phyloP scores from a whole-genome alignment of 2,797 vertebrate species.

The Poecilia velifera region DNA sequence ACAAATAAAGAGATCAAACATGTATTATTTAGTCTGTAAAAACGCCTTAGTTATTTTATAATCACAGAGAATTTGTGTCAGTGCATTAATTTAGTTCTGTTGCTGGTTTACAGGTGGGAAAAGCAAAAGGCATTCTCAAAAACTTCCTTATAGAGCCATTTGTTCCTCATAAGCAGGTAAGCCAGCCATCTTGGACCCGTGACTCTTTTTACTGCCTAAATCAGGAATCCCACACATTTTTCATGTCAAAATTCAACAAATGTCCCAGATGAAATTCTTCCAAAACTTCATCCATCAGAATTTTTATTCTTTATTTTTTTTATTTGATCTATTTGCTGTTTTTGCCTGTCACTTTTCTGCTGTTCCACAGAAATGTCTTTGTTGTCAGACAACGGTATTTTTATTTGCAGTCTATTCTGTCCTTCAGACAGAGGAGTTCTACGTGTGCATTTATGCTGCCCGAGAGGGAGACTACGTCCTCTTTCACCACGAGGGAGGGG shows the following conservation, averaged over 20 bases:
- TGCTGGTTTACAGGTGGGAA: slow-evolving; percentile 86
- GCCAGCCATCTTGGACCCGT: not conserved
- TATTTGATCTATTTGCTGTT: too few species aligned
- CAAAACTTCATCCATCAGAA: slow-evolving; percentile 69
- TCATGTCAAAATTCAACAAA: not conserved
- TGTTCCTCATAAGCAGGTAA: slow-evolving; percentile 92
- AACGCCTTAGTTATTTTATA: not conserved
- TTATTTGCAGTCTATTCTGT: too few species aligned
- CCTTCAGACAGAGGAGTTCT: slow-evolving; percentile 94
- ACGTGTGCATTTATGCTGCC: slow-evolving; percentile 91
- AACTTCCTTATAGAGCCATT: slow-evolving; percentile 98
- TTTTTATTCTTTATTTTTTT: too few species aligned
- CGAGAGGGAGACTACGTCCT: slow-evolving; percentile 92
- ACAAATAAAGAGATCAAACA: not conserved
- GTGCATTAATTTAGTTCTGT: slow-evolving; percentile 7
- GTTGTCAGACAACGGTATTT: too few species aligned
- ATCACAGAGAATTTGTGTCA: not conserved
- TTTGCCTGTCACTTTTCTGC: too few species aligned
- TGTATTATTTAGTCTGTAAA: not conserved
- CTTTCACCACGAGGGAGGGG: slow-evolving; percentile 93
- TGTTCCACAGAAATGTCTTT: too few species aligned
- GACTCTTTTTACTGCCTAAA: not conserved
- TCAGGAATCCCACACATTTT: not conserved
- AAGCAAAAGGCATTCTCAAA: slow-evolving; percentile 92
- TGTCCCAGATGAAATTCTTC: not conserved